Conservation (phyloP, 2,797 vertebrate genomes). For the Cynodonichthys magdalenae region DNA sequence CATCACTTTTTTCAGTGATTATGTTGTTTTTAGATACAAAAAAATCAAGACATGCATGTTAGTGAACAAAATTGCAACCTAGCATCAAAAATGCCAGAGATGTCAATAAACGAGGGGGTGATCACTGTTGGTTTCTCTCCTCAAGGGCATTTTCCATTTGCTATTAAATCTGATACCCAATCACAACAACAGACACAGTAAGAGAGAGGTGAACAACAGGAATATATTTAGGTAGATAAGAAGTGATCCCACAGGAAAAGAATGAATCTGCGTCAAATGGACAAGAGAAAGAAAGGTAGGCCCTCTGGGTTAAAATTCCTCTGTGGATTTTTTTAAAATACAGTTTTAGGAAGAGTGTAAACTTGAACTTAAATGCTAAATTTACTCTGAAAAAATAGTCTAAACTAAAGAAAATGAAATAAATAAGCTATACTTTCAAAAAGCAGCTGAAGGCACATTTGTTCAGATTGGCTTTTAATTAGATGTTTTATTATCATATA, state of each 20-base stretch:
- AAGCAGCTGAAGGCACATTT: no score
- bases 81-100: constrained; percentile 4
- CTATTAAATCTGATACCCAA: constrained; percentile 50
- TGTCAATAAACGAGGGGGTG: constrained; percentile 43
- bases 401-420: background rate
- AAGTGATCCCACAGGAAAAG: background rate
- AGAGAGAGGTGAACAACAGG: background rate
- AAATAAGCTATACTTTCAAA: background rate
- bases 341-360: background rate
- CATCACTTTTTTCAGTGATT: no score
- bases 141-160: constrained; percentile 74
- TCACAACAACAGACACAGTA: constrained; percentile 44
- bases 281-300: constrained; percentile 73
- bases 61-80: background rate
- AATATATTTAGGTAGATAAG: constrained; percentile 6
- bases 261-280: constrained; percentile 44
- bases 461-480: no score
- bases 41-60: background rate
- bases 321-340: background rate
- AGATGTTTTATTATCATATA: no score
- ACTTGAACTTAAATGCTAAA: background rate
- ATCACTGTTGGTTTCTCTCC: constrained; percentile 37
- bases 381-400: background rate
- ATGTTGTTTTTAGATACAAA: no score
- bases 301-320: background rate